Evolutionary conservation across 2,888 invertebrate genomes (phyloP), one percentile per base, ranked within the genome.

Genomic region (Lasius fuliginosus): DNA sequence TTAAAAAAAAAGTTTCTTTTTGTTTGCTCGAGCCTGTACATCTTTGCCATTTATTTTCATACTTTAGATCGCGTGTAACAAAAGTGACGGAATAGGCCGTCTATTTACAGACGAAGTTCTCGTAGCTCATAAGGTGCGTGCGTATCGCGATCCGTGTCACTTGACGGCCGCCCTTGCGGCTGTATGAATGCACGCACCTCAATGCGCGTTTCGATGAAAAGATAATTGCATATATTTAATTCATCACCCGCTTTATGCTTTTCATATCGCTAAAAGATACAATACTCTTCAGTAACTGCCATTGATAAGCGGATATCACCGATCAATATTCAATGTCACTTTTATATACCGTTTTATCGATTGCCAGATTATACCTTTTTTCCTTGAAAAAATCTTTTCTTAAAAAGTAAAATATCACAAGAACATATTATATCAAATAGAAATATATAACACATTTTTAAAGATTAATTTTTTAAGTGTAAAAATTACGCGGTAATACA

Each of bases 181-280:
- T 46, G 15, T 68, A 68, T 9, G 40, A 68, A 68, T 58, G 11
- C 68, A 67, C 76, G 76, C 65, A 42, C 56, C 56, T 77, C 77
- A 58, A 77, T 42, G 40, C 56, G 27, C 56, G 58, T 68, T n/a
- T 53, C 42, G 77, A 77, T 77, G 42, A 77, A 77, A 68, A 77
- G 68, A 68, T 77, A 77, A 77, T 77, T 77, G 77, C 77, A 77
- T 77, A 77, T 77, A 77, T 77, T 77, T 77, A 77, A 77, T 77
- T 77, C 68, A 67, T 77, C 77, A 42, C 30, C 8, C 27, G 36
- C 27, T 53, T 53, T 56, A n/a, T 27, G 40, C 77, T 58, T 77
- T 77, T 77, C n/a, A 68, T 42, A 42, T 40, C n/a, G 68, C 68
- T 42, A 9, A 68, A 68, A 77, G 56, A 77, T 42, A 30, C 11